phyloP scores from a whole-genome alignment of 2,113 vertebrate genomes.

The Pterophyllum scalare region DNA sequence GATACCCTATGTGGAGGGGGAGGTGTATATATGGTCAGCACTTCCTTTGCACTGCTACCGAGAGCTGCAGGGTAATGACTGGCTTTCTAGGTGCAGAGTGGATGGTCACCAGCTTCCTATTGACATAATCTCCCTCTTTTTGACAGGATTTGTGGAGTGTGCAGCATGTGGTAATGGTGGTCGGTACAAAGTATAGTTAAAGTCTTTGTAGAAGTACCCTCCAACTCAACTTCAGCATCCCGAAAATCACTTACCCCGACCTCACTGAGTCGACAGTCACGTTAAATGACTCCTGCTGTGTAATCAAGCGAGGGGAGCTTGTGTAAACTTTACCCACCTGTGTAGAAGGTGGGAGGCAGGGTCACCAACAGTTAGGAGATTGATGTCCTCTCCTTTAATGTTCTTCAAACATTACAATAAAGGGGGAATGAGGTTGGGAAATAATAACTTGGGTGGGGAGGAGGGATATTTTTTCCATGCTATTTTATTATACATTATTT shows the following conservation, averaged over 20 bases:
- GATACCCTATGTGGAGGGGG: neutral
- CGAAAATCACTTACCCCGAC: neutral
- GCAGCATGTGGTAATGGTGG: neutral
- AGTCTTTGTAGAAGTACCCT: neutral
- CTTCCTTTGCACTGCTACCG: neutral
- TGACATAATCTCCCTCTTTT: neutral
- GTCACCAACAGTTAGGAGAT: neutral
- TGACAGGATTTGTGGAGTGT: neutral
- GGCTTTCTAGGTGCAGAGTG: neutral
- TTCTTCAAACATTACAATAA: neutral
- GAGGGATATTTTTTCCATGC: neutral
- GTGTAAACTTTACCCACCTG: neutral
- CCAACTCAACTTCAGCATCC: neutral
- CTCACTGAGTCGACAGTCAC: neutral
- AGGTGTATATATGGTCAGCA: neutral
- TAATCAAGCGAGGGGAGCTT: neutral
- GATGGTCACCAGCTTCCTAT: neutral
- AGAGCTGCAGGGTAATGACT: neutral
- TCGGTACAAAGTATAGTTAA: neutral
- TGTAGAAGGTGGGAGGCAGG: neutral
- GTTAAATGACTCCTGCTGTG: neutral
- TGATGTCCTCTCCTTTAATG: neutral
- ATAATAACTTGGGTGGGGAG: too few species aligned
- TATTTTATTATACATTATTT: neutral
- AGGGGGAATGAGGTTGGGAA: neutral